phyloP scores from a whole-genome alignment of 2,113 vertebrate genomes.

The Ifrita kowaldi region DNA sequence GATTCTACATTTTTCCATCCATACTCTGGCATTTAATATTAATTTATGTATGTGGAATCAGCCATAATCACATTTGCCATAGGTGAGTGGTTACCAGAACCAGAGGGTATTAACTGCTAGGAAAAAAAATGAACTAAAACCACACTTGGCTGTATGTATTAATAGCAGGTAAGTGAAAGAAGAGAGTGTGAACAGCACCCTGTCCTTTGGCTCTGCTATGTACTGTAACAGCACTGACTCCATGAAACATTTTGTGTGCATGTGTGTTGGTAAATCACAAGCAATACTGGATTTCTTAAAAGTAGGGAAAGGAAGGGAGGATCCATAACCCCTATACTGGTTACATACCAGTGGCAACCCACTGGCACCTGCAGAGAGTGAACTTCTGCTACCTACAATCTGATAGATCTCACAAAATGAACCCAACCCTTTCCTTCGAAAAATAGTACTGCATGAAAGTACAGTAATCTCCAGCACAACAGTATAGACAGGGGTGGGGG shows the following conservation, averaged over 20 bases:
- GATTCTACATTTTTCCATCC: not conserved
- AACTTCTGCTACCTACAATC: not conserved
- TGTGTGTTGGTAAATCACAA: not conserved
- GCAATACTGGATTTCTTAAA: not conserved
- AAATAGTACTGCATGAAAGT: not conserved
- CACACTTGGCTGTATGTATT: not conserved
- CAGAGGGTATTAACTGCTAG: not conserved
- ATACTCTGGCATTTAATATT: not conserved
- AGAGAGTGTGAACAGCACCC: not conserved
- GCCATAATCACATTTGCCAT: not conserved
- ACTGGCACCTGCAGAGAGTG: not conserved
- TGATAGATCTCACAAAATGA: not conserved
- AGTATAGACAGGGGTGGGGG: not conserved
- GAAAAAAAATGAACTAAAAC: not conserved
- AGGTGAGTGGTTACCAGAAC: not conserved
- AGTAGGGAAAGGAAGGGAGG: not conserved
- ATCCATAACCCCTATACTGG: not conserved
- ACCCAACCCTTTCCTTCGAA: not conserved
- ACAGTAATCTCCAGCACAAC: not conserved
- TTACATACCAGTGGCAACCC: not conserved
- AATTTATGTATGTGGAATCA: not conserved
- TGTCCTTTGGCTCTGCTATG: not conserved
- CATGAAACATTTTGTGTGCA: not conserved
- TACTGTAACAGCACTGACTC: not conserved
- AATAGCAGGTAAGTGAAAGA: not conserved